A percentile compares a stretch with the other conserved stretches of the same genome.
phyloP scores from a whole-genome alignment of 2,113 vertebrate genomes.

The Campylomormyrus tamandua region DNA sequence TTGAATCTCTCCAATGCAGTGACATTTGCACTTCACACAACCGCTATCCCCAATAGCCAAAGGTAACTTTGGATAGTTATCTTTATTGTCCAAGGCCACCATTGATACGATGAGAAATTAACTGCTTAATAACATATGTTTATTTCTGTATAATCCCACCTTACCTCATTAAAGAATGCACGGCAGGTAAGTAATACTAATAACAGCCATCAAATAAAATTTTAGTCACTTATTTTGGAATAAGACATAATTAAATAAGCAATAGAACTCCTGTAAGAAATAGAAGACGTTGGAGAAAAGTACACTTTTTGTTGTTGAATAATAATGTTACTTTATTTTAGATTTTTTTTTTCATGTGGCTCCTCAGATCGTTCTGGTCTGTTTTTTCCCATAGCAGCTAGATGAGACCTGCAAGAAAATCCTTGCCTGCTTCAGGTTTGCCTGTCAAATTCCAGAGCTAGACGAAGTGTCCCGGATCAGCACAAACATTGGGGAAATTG shows the following conservation, averaged over 20 bases:
- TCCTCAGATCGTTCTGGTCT: not conserved
- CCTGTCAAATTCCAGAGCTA: slow-evolving; percentile 24
- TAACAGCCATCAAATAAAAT: not conserved
- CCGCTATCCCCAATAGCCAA: not conserved
- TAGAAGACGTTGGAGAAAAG: not conserved
- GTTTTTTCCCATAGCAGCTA: not conserved
- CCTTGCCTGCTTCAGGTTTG: slow-evolving; percentile 12
- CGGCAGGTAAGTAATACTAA: not conserved
- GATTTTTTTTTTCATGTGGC: not conserved
- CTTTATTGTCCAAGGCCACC: not conserved
- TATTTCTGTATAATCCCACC: not conserved
- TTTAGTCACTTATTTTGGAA: not conserved
- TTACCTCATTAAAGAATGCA: not conserved
- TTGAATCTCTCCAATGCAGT: not conserved
- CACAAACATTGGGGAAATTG: not conserved
- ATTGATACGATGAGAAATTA: not conserved
- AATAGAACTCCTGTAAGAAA: not conserved
- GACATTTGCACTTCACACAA: not conserved
- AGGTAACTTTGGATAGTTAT: not conserved
- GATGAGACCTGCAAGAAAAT: not conserved
- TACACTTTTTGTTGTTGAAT: not conserved
- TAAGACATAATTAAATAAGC: not conserved
- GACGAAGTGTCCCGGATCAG: not conserved
- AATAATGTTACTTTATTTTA: not conserved
- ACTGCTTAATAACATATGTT: not conserved